A percentile compares a stretch with the other conserved stretches of the same genome.
Evolutionary conservation across 2,888 invertebrate species (phyloP).

Genomic region (Dasysyrphus tricinctus): DNA sequence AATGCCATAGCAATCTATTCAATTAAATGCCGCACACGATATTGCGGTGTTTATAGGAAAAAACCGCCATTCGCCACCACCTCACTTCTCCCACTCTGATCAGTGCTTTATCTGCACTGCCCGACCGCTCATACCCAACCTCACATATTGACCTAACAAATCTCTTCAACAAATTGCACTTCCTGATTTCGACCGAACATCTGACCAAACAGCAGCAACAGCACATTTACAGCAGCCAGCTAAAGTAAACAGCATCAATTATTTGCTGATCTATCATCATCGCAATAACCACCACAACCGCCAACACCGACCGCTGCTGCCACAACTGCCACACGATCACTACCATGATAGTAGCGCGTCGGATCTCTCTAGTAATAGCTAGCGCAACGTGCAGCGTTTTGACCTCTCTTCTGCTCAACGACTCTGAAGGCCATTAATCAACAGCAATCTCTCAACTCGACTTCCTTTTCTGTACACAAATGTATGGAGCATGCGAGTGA

Average conservation of each 20-base stretch:
- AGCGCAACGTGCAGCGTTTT: constrained; percentile 44
- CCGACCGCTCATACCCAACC: constrained; percentile 36
- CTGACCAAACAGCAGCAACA: constrained; percentile 54
- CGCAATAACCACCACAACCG: constrained; percentile 48
- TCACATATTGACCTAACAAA: constrained; percentile 72
- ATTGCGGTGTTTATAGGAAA: constrained; percentile 32
- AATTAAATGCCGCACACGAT: constrained; percentile 67
- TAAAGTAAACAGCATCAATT: constrained; percentile 73
- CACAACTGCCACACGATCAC: constrained; percentile 35
- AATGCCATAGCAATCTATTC: constrained; percentile 50
- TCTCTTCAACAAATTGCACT: constrained; percentile 72
- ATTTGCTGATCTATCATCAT: constrained; percentile 74
- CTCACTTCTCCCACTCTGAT: constrained; percentile 8
- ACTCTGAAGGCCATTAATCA: constrained; percentile 73
- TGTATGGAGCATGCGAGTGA: constrained; percentile 63
- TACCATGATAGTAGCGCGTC: constrained; percentile 35
- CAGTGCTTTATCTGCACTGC: constrained; percentile 24
- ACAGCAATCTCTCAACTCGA: constrained; percentile 58
- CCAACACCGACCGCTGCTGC: constrained; percentile 26
- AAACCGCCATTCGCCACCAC: constrained; percentile 11
- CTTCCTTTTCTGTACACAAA: constrained; percentile 61
- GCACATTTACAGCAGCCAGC: constrained; percentile 65
- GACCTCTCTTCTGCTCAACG: constrained; percentile 51
- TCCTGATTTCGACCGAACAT: constrained; percentile 59
- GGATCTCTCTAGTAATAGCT: constrained; percentile 41